A percentile compares a stretch with the other conserved stretches of the same genome.
Evolutionary conservation across 1,140 invertebrate species (phyloP).

Genomic region (Helicoverpa zea): DNA sequence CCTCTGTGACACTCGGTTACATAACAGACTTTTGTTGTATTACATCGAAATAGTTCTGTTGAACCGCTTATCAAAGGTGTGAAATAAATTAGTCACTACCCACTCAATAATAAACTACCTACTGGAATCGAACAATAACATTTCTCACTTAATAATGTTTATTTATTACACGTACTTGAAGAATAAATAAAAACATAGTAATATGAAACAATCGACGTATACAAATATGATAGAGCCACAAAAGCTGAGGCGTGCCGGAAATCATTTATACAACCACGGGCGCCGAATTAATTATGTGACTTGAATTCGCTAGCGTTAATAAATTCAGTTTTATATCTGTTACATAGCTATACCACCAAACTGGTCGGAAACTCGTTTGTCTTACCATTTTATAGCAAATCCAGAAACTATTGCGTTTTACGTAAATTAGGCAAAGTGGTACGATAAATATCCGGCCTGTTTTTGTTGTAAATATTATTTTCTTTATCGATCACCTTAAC

Average conservation of each 20-base stretch:
- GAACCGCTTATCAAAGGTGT: constrained; percentile 28
- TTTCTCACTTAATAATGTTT: neutral
- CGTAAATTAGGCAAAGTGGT: neutral
- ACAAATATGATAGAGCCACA: constrained; percentile 37
- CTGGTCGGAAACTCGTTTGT: constrained; percentile 46
- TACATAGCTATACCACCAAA: constrained; percentile 48
- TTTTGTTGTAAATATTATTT: constrained; percentile 16
- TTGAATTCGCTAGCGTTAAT: constrained; percentile 55
- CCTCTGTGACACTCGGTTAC: neutral
- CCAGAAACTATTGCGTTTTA: constrained; percentile 44
- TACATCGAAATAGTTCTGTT: constrained; percentile 10
- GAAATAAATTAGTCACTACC: neutral
- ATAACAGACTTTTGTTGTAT: constrained; percentile 27
- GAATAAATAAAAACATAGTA: constrained; percentile 41
- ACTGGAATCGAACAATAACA: neutral
- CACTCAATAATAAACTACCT: neutral
- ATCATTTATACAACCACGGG: constrained; percentile 48
- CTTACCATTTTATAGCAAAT: constrained; percentile 11
- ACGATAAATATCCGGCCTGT: neutral
- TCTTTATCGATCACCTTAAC: neutral
- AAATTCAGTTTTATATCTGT: constrained; percentile 43
- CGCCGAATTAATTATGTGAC: constrained; percentile 57
- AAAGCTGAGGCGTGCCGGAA: constrained; percentile 64
- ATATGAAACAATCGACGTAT: constrained; percentile 42
- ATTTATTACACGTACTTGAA: constrained; percentile 16